Percentiles rank a stretch among this genome's conserved stretches.
phyloP scores from a whole-genome alignment of 1,140 invertebrate genomes.

The Drosophila azteca region DNA sequence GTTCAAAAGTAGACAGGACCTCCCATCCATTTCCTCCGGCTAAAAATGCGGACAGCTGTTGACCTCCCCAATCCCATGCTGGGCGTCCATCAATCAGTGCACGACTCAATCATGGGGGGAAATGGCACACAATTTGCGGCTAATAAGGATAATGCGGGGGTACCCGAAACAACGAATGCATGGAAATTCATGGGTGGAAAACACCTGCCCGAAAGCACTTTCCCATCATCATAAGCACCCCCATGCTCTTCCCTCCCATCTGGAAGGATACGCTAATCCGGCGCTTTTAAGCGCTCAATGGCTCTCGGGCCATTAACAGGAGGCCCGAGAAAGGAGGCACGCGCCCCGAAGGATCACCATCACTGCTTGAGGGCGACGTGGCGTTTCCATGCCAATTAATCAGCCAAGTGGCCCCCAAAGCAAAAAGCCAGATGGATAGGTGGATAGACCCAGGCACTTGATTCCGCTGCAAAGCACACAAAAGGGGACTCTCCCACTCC shows the following conservation, averaged over 20 bases:
- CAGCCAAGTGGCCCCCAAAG: slow-evolving; percentile 60
- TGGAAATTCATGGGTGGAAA: slow-evolving; percentile 28
- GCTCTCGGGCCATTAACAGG: slow-evolving; percentile 58
- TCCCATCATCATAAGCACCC: slow-evolving; percentile 7
- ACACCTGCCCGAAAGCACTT: slow-evolving; percentile 16
- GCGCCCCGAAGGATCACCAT: slow-evolving; percentile 33
- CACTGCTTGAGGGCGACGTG: no score
- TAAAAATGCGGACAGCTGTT: no score
- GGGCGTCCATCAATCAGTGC: slow-evolving; percentile 27
- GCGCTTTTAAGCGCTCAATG: slow-evolving; percentile 69
- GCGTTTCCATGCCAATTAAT: slow-evolving; percentile 59
- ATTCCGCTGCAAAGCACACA: slow-evolving; percentile 24
- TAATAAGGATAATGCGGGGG: slow-evolving; percentile 39
- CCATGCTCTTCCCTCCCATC: slow-evolving; percentile 18
- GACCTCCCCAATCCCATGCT: not conserved
- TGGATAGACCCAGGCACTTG: slow-evolving; percentile 12
- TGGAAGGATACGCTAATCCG: slow-evolving; percentile 52
- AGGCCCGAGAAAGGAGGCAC: slow-evolving; percentile 15
- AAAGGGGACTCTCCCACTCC: not conserved
- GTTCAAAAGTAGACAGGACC: not conserved
- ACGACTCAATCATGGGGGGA: slow-evolving; percentile 43
- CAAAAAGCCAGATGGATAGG: not conserved
- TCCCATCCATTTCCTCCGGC: not conserved
- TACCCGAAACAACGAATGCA: not conserved
- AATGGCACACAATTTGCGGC: slow-evolving; percentile 55